These are phyloP conservation scores for Chloroclysta siterata DNA, from an alignment of 2,888 invertebrate genomes.

Conservation along the genomic window DNA sequence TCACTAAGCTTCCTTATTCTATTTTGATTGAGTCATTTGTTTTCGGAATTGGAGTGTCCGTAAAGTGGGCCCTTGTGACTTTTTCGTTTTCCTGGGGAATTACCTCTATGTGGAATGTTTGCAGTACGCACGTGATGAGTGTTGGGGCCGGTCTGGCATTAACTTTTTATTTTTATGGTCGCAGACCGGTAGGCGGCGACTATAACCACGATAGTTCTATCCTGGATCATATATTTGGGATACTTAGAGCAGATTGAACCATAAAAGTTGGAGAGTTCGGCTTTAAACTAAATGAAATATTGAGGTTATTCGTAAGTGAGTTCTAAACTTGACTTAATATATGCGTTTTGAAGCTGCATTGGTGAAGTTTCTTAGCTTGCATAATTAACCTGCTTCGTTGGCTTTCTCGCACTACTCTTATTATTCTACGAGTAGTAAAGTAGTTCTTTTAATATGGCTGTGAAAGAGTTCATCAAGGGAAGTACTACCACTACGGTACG, in stretches of 20 bases:
- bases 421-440: not conserved
- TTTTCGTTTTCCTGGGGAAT: conserved; percentile 56
- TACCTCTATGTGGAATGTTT: conserved; percentile 60
- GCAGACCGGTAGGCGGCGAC: conserved; percentile 6
- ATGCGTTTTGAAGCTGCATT: not conserved
- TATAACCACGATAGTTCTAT: conserved; percentile 4
- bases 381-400: not conserved
- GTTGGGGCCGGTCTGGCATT: conserved; percentile 60
- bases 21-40: conserved; percentile 67
- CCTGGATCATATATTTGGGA: conserved; percentile 12
- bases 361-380: not conserved
- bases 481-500: too few species aligned
- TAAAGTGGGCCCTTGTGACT: conserved; percentile 57
- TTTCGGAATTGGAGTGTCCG: conserved; percentile 59
- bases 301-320: not conserved
- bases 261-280: conserved; percentile 12
- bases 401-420: not conserved
- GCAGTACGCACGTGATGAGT: conserved; percentile 63
- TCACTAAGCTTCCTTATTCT: conserved; percentile 37
- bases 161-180: conserved; percentile 58
- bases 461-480: too few species aligned
- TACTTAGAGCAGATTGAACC: conserved; percentile 7
- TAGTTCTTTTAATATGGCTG: too few species aligned
- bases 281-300: conserved; percentile 4
- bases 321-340: not conserved